Evolutionary conservation across 1,140 invertebrate species (phyloP), one percentile per base, ranked within the genome.

Genomic region (Vollenhovia emeryi): DNA sequence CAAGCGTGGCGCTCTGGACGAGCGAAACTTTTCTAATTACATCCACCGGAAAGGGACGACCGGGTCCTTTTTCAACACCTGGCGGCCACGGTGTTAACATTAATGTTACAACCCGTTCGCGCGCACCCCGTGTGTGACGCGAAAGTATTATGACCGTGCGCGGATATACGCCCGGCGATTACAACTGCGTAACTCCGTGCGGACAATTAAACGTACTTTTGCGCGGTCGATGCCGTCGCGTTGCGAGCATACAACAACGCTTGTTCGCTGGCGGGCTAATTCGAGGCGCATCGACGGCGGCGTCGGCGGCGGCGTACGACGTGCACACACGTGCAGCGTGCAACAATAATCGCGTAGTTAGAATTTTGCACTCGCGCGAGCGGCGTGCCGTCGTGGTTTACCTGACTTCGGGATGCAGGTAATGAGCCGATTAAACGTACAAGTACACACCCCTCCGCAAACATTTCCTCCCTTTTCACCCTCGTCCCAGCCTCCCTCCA

Each of bases 401-500:
- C 50, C 66, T 82, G 50, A 82, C 78, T 82, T 82, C 36, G 66
- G 66, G 66, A 71, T 71, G 66, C 78, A 82, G 78, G 78, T 82
- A 82, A 82, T 82, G 78, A 82, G 78, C 78, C 78, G 78, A 73
- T 82, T 82, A 82, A 82, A 82, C 64, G 78, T 82, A 82, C 66
- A 82, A 82, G 78, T 59, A n/a, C 36, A 33, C 66, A 71, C 50
- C 36, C 62, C 76, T 82, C 66, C 66, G 78, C 78, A 73, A 82
- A 73, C 78, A 73, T 85, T 76, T 84, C 82, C 82, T 71, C 18
- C 60, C 66, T 69, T 66, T 43, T 68, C 85, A 55, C 8, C 55
- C 73, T 76, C 68, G 21, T 27, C 15, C 24, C 5, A 13, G 11
- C 13, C 48, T 0, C 57, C 1, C 52, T 24, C 24, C 3, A 9